Percentiles rank a stretch among this genome's conserved stretches.
Conservation (phyloP, 2,888 invertebrate species). For the Erynnis tages region DNA sequence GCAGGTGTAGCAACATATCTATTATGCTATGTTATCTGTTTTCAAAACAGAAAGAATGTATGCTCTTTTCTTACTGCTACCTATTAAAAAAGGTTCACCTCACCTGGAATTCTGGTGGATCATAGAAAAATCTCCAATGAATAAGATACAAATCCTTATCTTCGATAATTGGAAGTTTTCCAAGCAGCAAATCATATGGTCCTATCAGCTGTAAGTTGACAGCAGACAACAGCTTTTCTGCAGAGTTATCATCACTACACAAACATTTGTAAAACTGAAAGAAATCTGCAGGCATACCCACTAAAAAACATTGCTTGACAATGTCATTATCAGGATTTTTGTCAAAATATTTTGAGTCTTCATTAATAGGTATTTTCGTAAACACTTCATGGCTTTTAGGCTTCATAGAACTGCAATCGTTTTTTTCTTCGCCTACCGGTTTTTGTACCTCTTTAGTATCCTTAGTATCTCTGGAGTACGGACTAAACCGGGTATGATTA, state of each 20-base stretch:
- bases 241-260: slow-evolving; percentile 67
- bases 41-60: no score
- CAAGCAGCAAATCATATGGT: slow-evolving; percentile 91
- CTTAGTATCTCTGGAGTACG: slow-evolving; percentile 40
- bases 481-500: slow-evolving; percentile 44
- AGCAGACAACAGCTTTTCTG: slow-evolving; percentile 83
- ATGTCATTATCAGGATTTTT: slow-evolving; percentile 71
- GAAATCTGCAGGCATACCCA: slow-evolving; percentile 95
- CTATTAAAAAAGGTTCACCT: not conserved
- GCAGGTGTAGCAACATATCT: no score
- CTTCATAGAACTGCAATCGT: no score
- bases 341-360: slow-evolving; percentile 59
- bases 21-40: no score
- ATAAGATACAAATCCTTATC: slow-evolving; percentile 84
- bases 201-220: slow-evolving; percentile 90
- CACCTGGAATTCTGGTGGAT: slow-evolving; percentile 96
- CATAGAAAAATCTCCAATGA: slow-evolving; percentile 96
- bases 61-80: no score
- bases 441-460: slow-evolving; percentile 19
- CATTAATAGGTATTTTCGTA: slow-evolving; percentile 24
- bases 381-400: not conserved
- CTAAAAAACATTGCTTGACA: slow-evolving; percentile 88
- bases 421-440: no score
- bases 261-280: slow-evolving; percentile 92
- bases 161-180: slow-evolving; percentile 80